Percentiles rank a stretch among this genome's conserved stretches.
phyloP scores from a whole-genome alignment of 2,113 vertebrate genomes.

The Arizona elegans region DNA sequence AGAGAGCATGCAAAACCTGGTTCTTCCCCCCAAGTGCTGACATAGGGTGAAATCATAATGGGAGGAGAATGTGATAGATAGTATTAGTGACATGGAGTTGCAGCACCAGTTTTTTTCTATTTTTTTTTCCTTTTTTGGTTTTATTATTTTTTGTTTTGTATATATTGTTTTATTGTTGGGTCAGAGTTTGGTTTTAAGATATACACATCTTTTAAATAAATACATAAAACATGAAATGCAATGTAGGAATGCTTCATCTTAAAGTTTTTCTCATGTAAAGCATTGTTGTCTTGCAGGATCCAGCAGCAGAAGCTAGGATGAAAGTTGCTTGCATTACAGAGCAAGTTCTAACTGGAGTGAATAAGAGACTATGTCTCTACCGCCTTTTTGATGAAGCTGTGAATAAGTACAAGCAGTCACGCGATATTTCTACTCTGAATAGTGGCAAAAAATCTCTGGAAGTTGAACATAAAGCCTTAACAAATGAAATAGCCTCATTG shows the following conservation, averaged over 20 bases:
- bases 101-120: neutral
- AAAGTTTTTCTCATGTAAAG: neutral
- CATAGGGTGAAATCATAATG: neutral
- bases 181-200: neutral
- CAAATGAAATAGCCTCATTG: conserved; percentile 84
- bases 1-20: neutral
- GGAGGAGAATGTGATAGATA: neutral
- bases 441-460: conserved; percentile 90
- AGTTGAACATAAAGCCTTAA: conserved; percentile 86
- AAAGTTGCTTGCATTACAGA: conserved; percentile 98
- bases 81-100: neutral
- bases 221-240: neutral
- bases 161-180: neutral
- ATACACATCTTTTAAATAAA: neutral
- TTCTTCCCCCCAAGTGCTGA: neutral
- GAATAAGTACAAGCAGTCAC: conserved; percentile 94
- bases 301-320: conserved; percentile 96
- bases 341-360: conserved; percentile 93
- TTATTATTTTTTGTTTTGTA: neutral
- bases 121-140: neutral
- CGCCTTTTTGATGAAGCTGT: conserved; percentile 94
- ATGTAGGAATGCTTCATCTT: neutral
- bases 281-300: conserved; percentile 75
- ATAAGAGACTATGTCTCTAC: conserved; percentile 93
- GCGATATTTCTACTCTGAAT: conserved; percentile 88